A percentile compares a stretch with the other conserved stretches of the same genome.
These are phyloP conservation scores for Raja brachyura DNA, from an alignment of 2,113 vertebrate species.

Conservation along the genomic window DNA sequence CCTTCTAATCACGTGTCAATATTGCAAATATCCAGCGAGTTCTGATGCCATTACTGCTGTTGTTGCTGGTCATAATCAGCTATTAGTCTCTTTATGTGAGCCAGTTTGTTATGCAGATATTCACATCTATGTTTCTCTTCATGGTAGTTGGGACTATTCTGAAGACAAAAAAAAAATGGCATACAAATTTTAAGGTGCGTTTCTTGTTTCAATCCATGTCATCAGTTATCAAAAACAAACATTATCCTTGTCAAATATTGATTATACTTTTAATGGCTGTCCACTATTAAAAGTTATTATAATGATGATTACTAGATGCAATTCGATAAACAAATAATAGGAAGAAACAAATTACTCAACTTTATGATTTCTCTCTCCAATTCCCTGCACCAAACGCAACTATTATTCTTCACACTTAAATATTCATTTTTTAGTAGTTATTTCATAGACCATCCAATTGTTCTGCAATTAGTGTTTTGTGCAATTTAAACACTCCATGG, in stretches of 20 bases:
- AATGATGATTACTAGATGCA: too few species aligned
- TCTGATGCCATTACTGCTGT: constrained; percentile 60
- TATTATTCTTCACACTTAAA: too few species aligned
- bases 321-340: too few species aligned
- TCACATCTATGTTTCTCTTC: constrained; percentile 75
- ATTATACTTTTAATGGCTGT: too few species aligned
- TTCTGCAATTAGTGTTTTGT: too few species aligned
- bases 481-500: neutral
- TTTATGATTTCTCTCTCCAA: too few species aligned
- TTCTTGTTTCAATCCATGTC: neutral
- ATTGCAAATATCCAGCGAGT: constrained; percentile 37
- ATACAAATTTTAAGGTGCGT: neutral
- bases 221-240: neutral
- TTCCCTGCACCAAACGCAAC: too few species aligned
- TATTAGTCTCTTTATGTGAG: constrained; percentile 80
- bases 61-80: constrained; percentile 70
- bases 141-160: constrained; percentile 74
- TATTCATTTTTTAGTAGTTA: too few species aligned
- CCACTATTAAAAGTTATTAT: too few species aligned
- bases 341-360: too few species aligned
- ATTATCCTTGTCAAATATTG: neutral
- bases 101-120: constrained; percentile 84
- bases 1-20: constrained; percentile 41
- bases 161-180: constrained; percentile 42
- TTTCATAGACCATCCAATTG: too few species aligned